Conservation (phyloP, 2,797 vertebrate genomes). For the Eupleurogrammus muticus region DNA sequence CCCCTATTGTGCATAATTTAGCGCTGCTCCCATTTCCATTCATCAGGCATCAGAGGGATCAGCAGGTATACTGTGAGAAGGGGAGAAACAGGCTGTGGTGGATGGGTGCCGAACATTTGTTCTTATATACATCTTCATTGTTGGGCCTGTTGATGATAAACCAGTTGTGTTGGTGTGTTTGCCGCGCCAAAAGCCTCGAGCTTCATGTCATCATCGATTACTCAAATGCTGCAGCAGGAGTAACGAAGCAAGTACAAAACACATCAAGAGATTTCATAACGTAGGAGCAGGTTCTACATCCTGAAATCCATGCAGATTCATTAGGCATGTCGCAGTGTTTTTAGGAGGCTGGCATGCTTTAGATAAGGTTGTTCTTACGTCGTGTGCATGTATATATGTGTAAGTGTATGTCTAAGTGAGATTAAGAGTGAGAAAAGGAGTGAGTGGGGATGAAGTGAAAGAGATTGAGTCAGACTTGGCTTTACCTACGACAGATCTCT, state of each 20-base stretch:
- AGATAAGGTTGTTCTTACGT: slow-evolving; percentile 60
- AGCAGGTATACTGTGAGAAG: slow-evolving; percentile 37
- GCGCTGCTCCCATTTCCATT: slow-evolving; percentile 74
- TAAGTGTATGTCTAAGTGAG: slow-evolving; percentile 9
- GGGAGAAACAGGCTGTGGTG: slow-evolving; percentile 6
- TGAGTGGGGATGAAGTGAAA: slow-evolving; percentile 44
- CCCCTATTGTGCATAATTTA: slow-evolving; percentile 85
- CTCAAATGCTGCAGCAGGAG: slow-evolving; percentile 35
- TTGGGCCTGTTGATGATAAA: slow-evolving; percentile 43
- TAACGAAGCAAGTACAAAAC: slow-evolving; percentile 55
- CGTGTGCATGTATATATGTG: slow-evolving; percentile 10
- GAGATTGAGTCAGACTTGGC: slow-evolving; percentile 61
- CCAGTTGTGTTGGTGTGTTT: slow-evolving; percentile 32
- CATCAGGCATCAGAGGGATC: slow-evolving; percentile 64
- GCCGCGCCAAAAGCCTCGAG: slow-evolving; percentile 43
- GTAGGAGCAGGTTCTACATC: slow-evolving; percentile 30
- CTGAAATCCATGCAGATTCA: slow-evolving; percentile 62
- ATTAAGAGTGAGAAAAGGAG: slow-evolving; percentile 53
- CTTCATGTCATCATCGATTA: slow-evolving; percentile 62
- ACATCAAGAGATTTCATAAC: slow-evolving; percentile 52
- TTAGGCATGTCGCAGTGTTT: slow-evolving; percentile 62
- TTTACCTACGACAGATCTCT: slow-evolving; percentile 63
- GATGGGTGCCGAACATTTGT: slow-evolving; percentile 20
- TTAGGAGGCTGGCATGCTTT: slow-evolving; percentile 47
- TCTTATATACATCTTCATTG: slow-evolving; percentile 31